Conservation (phyloP, 1,140 invertebrate genomes). For the Drosophila nigrodunni region DNA sequence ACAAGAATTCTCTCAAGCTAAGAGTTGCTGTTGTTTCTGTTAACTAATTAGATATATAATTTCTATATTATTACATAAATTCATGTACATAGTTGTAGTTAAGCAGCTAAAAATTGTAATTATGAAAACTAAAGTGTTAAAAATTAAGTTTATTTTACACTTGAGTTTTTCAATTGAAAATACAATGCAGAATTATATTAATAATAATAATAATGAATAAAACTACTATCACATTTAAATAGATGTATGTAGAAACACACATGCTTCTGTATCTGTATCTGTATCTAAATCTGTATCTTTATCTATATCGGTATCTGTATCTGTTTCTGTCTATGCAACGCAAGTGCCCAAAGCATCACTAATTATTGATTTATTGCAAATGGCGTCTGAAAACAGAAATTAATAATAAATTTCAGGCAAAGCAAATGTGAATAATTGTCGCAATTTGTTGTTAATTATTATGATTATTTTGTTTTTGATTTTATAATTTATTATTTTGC, state of each 20-base stretch:
- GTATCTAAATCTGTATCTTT: slow-evolving; percentile 6
- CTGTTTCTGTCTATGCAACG: slow-evolving; percentile 22
- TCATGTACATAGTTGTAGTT: slow-evolving; percentile 51
- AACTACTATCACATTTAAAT: slow-evolving; percentile 82
- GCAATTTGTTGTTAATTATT: slow-evolving; percentile 23
- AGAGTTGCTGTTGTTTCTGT: not conserved
- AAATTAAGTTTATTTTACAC: slow-evolving; percentile 23
- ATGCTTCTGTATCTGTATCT: slow-evolving; percentile 7
- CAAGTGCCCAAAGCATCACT: slow-evolving; percentile 31
- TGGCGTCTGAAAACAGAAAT: slow-evolving; percentile 35
- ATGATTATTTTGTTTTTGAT: slow-evolving; percentile 25
- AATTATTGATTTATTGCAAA: slow-evolving; percentile 14
- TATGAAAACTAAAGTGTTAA: slow-evolving; percentile 15
- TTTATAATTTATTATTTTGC: slow-evolving; percentile 28
- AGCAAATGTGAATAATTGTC: slow-evolving; percentile 51
- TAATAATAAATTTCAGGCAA: slow-evolving; percentile 63
- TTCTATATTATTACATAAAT: slow-evolving; percentile 36
- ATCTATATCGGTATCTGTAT: slow-evolving; percentile 1
- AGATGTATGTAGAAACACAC: slow-evolving; percentile 41
- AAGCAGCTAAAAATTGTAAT: slow-evolving; percentile 26
- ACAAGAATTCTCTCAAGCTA: slow-evolving; percentile 49
- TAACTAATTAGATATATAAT: slow-evolving; percentile 27
- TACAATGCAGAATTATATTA: slow-evolving; percentile 52
- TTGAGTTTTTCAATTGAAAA: slow-evolving; percentile 44
- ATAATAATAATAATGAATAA: slow-evolving; percentile 53